Evolutionary conservation across 2,113 vertebrate genomes (phyloP).

Genomic region (Malaclemys terrapin): DNA sequence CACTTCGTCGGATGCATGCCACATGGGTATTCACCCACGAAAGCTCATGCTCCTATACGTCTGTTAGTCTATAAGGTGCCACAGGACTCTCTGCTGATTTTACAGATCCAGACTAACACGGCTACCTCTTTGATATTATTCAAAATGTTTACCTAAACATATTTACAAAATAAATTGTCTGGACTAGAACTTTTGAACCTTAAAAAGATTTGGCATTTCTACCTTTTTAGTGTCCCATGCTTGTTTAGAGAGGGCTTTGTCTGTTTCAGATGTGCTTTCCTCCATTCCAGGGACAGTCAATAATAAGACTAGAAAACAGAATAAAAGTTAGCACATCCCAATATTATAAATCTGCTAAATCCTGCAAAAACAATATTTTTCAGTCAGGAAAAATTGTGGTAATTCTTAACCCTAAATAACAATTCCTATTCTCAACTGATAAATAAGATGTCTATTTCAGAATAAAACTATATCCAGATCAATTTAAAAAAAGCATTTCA

Average conservation of each 20-base stretch:
- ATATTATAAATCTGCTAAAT: background rate
- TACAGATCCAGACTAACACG: no score
- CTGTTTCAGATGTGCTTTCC: slow-evolving; percentile 83
- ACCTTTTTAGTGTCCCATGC: slow-evolving; percentile 95
- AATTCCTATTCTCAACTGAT: background rate
- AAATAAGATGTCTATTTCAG: background rate
- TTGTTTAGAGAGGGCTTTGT: slow-evolving; percentile 87
- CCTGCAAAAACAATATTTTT: background rate
- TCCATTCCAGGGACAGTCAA: slow-evolving; percentile 95
- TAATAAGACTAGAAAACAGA: slow-evolving; percentile 83
- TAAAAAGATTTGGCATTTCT: background rate
- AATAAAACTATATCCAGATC: background rate
- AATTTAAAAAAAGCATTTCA: background rate
- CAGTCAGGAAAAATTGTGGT: background rate
- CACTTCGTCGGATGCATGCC: no score
- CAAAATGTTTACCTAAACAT: background rate
- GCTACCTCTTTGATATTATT: background rate
- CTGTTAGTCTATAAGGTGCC: no score
- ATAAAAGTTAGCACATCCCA: background rate
- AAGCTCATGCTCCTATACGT: no score
- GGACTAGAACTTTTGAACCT: accelerated
- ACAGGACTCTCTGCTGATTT: no score
- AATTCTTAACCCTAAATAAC: background rate
- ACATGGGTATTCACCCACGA: no score
- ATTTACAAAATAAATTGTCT: background rate